A percentile compares a stretch with the other conserved stretches of the same genome.
These are phyloP conservation scores for Chydorus sphaericus DNA, from an alignment of 2,888 invertebrate genomes.

Conservation along the genomic window DNA sequence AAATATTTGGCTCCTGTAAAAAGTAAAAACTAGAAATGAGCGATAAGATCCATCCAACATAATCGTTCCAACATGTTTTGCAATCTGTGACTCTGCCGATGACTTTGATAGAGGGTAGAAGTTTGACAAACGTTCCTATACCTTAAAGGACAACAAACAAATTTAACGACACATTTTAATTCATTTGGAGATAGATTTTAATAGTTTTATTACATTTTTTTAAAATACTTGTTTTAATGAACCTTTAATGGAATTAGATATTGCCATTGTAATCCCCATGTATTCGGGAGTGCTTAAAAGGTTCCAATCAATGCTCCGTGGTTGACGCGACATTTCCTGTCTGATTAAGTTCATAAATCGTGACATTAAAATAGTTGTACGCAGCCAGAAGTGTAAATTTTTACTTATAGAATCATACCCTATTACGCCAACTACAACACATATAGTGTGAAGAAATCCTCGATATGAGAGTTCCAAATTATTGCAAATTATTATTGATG, in stretches of 20 bases:
- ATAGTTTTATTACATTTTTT: no score
- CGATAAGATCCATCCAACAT: not conserved
- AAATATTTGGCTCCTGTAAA: slow-evolving; percentile 3
- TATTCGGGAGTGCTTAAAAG: not conserved
- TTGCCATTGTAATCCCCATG: not conserved
- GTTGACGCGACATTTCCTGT: not conserved
- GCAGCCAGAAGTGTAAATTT: not conserved
- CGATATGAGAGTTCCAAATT: not conserved
- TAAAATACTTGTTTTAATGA: no score
- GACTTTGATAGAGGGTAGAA: not conserved
- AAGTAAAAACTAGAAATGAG: not conserved
- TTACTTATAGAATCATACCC: not conserved
- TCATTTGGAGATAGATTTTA: no score
- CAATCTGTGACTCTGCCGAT: not conserved
- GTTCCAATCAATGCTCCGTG: slow-evolving; percentile 2
- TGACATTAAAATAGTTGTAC: not conserved
- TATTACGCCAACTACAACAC: not conserved
- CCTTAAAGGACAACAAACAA: not conserved
- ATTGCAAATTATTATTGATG: not conserved
- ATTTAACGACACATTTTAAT: no score
- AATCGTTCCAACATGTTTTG: not conserved
- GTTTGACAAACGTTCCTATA: not conserved
- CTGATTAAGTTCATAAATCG: not conserved
- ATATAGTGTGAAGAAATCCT: not conserved
- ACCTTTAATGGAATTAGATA: not conserved